These are phyloP conservation scores for Lates calcarifer DNA, from an alignment of 2,113 vertebrate species.

Conservation along the genomic window DNA sequence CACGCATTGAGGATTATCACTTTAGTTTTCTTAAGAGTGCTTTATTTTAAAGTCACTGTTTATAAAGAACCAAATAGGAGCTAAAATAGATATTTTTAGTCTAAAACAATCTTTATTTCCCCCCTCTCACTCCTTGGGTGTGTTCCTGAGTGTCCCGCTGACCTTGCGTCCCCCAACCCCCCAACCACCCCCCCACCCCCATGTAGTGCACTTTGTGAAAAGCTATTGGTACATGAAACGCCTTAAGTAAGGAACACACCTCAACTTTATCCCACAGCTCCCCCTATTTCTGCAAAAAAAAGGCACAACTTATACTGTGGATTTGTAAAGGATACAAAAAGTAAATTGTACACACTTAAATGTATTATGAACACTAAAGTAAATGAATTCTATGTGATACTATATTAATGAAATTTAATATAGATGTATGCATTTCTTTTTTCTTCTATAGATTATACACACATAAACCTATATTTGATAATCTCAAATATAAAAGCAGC, in stretches of 20 bases:
- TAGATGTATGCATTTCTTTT: conserved; percentile 78
- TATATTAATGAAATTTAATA: conserved; percentile 78
- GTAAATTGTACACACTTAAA: conserved; percentile 65
- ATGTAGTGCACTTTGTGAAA: conserved; percentile 83
- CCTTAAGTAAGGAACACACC: conserved; percentile 81
- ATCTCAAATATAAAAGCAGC: conserved; percentile 75
- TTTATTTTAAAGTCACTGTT: conserved; percentile 69
- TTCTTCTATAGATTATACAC: conserved; percentile 76
- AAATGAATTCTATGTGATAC: conserved; percentile 74
- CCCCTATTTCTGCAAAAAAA: conserved; percentile 60
- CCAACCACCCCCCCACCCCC: conserved; percentile 14
- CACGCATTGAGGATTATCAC: conserved; percentile 50
- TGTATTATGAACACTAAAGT: conserved; percentile 74
- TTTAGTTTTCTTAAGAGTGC: conserved; percentile 59
- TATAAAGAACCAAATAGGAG: conserved; percentile 76
- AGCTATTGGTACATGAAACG: conserved; percentile 82
- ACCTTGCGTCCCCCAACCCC: neutral
- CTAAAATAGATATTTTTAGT: conserved; percentile 63
- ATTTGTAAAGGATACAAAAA: conserved; percentile 74
- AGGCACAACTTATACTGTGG: conserved; percentile 81
- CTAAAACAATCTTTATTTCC: conserved; percentile 55
- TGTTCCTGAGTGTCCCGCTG: conserved; percentile 60
- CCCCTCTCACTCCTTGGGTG: conserved; percentile 50
- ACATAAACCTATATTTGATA: conserved; percentile 83
- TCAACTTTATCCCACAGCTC: conserved; percentile 47